Evolutionary conservation across 1,140 invertebrate genomes (phyloP), one percentile per base, ranked within the genome.

Genomic region (Brachionus rubens): DNA sequence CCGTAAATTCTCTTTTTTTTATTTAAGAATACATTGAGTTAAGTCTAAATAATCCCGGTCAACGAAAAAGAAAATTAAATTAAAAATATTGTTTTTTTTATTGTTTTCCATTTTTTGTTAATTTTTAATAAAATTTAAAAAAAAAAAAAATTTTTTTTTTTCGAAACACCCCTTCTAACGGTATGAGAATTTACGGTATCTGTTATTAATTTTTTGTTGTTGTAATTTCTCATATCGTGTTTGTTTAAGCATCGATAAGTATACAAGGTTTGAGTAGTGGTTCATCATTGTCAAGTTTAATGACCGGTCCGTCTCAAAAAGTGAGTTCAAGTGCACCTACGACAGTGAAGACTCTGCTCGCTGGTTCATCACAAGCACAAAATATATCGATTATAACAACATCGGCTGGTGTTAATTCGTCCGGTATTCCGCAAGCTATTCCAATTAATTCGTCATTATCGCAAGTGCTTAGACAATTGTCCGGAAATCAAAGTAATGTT

Each of bases 1-100:
- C 59, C 59, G 59, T 65, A 65, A 65, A 65, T 65, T 65, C 59
- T 65, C 59, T 43, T 21, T 59, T 19, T 6, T 33, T 3, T 59
- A 33, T 59, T 59, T 43, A 65, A 65, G 59, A 65, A 65, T 65
- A 43, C 33, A 65, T 65, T 65, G 59, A 65, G 40, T 41, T 65
- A 65, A 65, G 59, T 41, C 24, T 65, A 65, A 65, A 65, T 59
- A 59, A 59, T 59, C 26, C 54, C 54, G 54, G 54, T 43, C 59
- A 65, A 65, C 41, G 59, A 65, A 65, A 65, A 65, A 65, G 59
- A 65, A 65, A 65, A 65, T 65, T 46, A 14, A 7, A 46, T 46
- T 7, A 46, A 46, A 46, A 14, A 7, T 46, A 14, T 46, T 46
- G 14, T 46, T 46, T 46, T 4, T 46, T 46, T 46, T 14, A 7